These are phyloP conservation scores for Ageneiosus marmoratus DNA, from an alignment of 2,113 vertebrate species.

Conservation along the genomic window DNA sequence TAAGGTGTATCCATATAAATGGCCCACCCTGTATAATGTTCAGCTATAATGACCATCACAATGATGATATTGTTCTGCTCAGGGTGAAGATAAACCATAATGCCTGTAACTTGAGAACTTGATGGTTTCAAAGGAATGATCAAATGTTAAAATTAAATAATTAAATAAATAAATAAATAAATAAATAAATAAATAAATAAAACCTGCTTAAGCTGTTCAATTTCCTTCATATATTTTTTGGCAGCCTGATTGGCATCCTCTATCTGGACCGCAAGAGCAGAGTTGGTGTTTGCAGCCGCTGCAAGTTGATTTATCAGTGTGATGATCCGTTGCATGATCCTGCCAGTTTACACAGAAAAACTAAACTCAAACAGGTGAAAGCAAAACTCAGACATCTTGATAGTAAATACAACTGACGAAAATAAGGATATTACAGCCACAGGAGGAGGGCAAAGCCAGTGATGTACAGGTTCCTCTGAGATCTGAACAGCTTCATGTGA, in stretches of 20 bases:
- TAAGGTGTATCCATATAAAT: no score
- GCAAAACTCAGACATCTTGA: neutral
- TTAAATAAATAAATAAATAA: slow-evolving; percentile 45
- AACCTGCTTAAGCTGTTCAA: slow-evolving; percentile 83
- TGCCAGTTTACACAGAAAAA: slow-evolving; percentile 44
- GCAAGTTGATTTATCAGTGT: slow-evolving; percentile 87
- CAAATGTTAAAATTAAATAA: neutral
- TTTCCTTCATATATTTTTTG: slow-evolving; percentile 83
- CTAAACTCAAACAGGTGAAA: neutral
- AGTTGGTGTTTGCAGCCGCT: slow-evolving; percentile 68
- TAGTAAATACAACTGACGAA: neutral
- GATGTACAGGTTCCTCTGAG: slow-evolving; percentile 96
- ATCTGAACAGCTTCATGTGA: slow-evolving; percentile 96
- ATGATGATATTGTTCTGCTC: neutral
- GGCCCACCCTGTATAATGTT: no score
- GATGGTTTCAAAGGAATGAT: neutral
- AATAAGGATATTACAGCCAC: slow-evolving; percentile 79
- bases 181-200: slow-evolving; percentile 38
- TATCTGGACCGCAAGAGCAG: slow-evolving; percentile 79
- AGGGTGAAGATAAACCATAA: neutral
- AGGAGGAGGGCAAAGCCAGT: slow-evolving; percentile 96
- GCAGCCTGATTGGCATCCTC: slow-evolving; percentile 79
- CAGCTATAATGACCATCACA: neutral
- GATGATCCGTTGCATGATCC: slow-evolving; percentile 81
- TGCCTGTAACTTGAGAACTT: neutral